A percentile compares a stretch with the other conserved stretches of the same genome.
Conservation (phyloP, 64 coral and sea anemone genomes). For the Actinia tenebrosa region DNA sequence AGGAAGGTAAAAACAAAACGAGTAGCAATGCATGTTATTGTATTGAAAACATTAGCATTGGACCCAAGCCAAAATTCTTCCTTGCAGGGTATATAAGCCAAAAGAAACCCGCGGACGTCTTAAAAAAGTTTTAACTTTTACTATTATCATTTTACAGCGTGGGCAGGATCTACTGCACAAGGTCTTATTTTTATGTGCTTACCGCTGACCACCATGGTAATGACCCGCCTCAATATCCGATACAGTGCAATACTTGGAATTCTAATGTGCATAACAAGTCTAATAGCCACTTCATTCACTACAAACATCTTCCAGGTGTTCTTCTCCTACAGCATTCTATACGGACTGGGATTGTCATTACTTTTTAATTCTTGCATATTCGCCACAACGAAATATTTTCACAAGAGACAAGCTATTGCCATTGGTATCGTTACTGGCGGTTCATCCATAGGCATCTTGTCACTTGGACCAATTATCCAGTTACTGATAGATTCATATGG, state of each 20-base stretch:
- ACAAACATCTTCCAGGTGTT: conserved; percentile 8
- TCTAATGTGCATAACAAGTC: conserved; percentile 17
- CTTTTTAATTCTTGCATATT: conserved; percentile 13
- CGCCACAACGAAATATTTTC: conserved; percentile 18
- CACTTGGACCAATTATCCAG: conserved; percentile 8
- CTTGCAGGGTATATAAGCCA: no score
- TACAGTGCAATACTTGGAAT: conserved; percentile 13
- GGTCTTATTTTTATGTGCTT: neutral
- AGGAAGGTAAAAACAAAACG: no score
- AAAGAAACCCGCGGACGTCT: no score
- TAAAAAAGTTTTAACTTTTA: no score
- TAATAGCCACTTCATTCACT: conserved; percentile 4
- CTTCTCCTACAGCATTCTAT: conserved; percentile 11
- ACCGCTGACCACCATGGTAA: neutral
- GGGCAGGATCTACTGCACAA: neutral
- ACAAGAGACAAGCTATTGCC: conserved; percentile 12
- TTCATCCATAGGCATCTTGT: neutral
- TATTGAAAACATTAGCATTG: no score
- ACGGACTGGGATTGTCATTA: conserved; percentile 4
- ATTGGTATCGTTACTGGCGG: conserved; percentile 27
- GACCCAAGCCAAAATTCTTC: no score
- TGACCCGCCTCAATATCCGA: conserved; percentile 17
- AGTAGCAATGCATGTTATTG: no score
- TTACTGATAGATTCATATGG: neutral
- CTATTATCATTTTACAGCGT: neutral